Conservation (phyloP, 2,113 vertebrate species). For the Baryphthengus martii region DNA sequence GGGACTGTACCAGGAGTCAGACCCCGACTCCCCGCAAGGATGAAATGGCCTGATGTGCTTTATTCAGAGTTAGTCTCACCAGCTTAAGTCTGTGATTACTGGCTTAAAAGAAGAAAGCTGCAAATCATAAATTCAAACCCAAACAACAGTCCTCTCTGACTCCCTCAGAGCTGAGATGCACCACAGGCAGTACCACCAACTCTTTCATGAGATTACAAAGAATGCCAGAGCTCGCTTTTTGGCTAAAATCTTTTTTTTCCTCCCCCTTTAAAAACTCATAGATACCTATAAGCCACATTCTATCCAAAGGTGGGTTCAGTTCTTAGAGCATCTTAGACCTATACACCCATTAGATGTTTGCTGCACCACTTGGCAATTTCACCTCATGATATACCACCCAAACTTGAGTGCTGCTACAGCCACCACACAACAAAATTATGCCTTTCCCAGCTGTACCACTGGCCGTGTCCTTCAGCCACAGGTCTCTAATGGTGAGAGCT, state of each 20-base stretch:
- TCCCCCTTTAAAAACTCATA: neutral
- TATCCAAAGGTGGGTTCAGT: accelerated
- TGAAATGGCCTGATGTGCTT: neutral
- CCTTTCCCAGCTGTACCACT: neutral
- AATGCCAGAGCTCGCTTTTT: neutral
- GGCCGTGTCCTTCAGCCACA: accelerated
- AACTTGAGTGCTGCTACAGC: neutral
- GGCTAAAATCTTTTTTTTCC: neutral
- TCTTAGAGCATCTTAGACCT: neutral
- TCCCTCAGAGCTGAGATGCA: neutral
- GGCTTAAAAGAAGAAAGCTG: neutral
- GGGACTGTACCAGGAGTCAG: neutral
- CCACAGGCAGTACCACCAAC: neutral
- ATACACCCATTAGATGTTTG: neutral
- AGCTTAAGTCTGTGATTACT: neutral
- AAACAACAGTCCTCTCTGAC: neutral
- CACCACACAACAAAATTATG: neutral
- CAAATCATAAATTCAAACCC: neutral
- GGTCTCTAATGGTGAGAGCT: accelerated
- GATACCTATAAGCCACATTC: neutral
- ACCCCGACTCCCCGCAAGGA: neutral
- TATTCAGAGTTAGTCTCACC: neutral
- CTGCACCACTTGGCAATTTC: neutral
- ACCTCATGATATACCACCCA: accelerated
- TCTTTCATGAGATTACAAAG: neutral